These are phyloP conservation scores for Linnaemya tessellans DNA, from an alignment of 2,888 invertebrate genomes.

Conservation along the genomic window DNA sequence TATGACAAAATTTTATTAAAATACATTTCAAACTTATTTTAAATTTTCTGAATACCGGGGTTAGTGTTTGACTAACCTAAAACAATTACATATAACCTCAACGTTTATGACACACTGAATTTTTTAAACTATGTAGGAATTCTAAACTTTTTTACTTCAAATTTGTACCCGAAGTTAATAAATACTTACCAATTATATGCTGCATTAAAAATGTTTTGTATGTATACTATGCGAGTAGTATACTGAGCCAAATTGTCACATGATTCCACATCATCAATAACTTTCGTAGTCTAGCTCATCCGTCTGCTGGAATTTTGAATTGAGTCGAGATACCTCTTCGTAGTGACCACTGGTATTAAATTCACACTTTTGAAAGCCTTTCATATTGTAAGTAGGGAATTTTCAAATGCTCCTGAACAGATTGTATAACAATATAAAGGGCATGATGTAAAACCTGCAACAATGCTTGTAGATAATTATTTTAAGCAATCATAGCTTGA, in stretches of 20 bases:
- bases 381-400: conserved; percentile 75
- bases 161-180: too few relatives aligned
- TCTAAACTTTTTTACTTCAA: too few relatives aligned
- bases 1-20: too few relatives aligned
- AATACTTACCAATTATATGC: too few relatives aligned
- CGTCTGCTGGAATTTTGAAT: conserved; percentile 65
- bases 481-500: conserved; percentile 74
- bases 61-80: too few relatives aligned
- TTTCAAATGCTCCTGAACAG: conserved; percentile 74
- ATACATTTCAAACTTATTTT: too few relatives aligned
- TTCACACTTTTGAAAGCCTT: conserved; percentile 76
- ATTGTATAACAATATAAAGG: conserved; percentile 75
- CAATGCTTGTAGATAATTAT: conserved; percentile 74
- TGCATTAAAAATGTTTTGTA: too few relatives aligned
- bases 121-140: too few relatives aligned
- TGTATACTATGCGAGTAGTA: too few relatives aligned
- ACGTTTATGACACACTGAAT: too few relatives aligned
- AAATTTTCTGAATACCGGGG: too few relatives aligned
- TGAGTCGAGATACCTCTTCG: conserved; percentile 59
- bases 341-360: conserved; percentile 76
- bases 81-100: too few relatives aligned
- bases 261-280: conserved; percentile 75
- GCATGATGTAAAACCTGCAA: conserved; percentile 77
- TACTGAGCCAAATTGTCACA: conserved; percentile 77
- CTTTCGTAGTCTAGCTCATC: conserved; percentile 74